Conservation (phyloP, 2,797 vertebrate genomes). For the Nothura maculosa region DNA sequence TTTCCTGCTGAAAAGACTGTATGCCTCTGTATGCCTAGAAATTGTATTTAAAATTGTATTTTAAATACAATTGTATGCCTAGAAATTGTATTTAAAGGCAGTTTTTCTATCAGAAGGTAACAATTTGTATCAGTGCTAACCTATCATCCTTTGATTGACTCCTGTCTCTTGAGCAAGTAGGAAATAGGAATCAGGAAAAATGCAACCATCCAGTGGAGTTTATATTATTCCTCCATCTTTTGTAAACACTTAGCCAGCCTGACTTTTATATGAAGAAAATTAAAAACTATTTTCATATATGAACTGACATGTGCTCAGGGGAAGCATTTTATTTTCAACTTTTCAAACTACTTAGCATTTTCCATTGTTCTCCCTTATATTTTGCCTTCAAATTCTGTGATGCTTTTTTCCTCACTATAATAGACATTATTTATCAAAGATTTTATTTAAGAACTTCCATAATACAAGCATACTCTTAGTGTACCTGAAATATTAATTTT, state of each 20-base stretch:
- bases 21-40: neutral
- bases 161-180: neutral
- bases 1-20: fast-evolving
- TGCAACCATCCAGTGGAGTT: neutral
- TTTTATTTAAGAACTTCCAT: neutral
- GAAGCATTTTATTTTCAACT: neutral
- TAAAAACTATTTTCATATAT: neutral
- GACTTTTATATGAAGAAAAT: neutral
- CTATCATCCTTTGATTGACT: neutral
- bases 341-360: neutral
- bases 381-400: neutral
- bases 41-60: too few species aligned
- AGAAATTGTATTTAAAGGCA: neutral
- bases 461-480: neutral
- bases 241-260: neutral
- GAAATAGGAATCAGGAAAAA: neutral
- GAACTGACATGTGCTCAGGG: neutral
- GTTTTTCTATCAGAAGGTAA: neutral
- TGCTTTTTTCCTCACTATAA: neutral
- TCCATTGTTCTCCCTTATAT: neutral
- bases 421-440: neutral
- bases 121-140: neutral
- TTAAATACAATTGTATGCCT: too few species aligned
- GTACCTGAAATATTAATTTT: neutral
- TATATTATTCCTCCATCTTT: neutral